These are phyloP conservation scores for Pyrgilauda ruficollis DNA, from an alignment of 2,113 vertebrate species.

Conservation along the genomic window DNA sequence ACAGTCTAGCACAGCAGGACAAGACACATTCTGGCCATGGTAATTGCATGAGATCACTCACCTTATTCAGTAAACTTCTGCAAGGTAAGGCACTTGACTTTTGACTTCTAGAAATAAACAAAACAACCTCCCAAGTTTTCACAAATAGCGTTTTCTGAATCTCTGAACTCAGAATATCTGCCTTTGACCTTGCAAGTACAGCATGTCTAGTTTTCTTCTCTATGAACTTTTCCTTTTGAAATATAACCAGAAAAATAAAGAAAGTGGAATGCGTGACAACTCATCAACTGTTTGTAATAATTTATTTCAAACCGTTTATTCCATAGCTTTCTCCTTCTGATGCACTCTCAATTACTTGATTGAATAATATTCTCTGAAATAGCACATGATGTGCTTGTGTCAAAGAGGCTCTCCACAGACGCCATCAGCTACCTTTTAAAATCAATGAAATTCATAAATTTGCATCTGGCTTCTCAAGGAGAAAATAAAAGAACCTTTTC, in stretches of 20 bases:
- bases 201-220: not conserved
- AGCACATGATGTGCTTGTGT: conserved; percentile 63
- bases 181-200: not conserved
- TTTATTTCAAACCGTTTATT: conserved; percentile 40
- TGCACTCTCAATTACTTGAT: conserved; percentile 54
- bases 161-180: not conserved
- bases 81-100: not conserved
- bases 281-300: conserved; percentile 36
- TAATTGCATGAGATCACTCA: not conserved
- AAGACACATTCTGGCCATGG: not conserved
- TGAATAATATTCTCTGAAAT: conserved; percentile 60
- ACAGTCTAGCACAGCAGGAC: not conserved
- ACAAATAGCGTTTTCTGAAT: not conserved
- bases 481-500: conserved; percentile 43
- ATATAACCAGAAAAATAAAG: conserved; percentile 20
- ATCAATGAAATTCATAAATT: conserved; percentile 62
- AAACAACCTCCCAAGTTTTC: not conserved
- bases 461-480: conserved; percentile 55
- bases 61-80: not conserved
- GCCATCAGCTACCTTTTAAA: conserved; percentile 57
- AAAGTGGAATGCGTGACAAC: conserved; percentile 8
- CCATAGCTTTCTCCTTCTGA: conserved; percentile 19
- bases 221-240: not conserved
- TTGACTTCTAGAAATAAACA: not conserved
- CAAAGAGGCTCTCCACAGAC: conserved; percentile 57